Conservation (phyloP, 1,140 invertebrate species). For the Caerostris extrusa region DNA sequence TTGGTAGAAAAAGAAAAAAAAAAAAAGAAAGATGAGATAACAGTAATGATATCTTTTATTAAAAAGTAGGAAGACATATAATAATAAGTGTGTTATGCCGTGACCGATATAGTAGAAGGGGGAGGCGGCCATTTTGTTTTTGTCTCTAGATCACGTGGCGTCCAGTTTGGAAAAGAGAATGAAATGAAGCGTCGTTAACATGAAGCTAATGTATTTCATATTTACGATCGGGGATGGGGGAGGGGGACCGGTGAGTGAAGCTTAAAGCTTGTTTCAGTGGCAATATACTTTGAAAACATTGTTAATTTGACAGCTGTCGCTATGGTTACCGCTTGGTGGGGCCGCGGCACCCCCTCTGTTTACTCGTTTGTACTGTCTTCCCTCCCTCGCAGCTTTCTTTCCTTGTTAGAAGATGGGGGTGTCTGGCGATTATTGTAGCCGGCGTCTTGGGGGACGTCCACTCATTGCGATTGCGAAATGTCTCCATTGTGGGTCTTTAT, state of each 20-base stretch:
- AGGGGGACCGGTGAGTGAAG: slow-evolving; percentile 9
- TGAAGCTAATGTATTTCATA: slow-evolving; percentile 77
- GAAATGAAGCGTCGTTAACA: slow-evolving; percentile 71
- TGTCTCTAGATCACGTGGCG: slow-evolving; percentile 65
- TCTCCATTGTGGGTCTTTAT: not conserved
- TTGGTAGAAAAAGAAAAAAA: not conserved
- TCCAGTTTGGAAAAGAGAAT: slow-evolving; percentile 66
- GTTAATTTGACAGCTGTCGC: slow-evolving; percentile 77
- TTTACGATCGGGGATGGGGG: slow-evolving; percentile 70
- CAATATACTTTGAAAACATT: slow-evolving; percentile 78
- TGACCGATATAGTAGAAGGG: slow-evolving; percentile 27
- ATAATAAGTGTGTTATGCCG: slow-evolving; percentile 61
- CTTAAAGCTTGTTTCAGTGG: slow-evolving; percentile 77
- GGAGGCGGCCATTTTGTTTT: slow-evolving; percentile 54
- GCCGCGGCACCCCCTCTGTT: slow-evolving; percentile 56
- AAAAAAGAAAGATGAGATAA: slow-evolving; percentile 50
- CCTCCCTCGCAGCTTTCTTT: not conserved
- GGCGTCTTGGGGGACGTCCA: slow-evolving; percentile 13
- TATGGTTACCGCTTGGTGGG: slow-evolving; percentile 72
- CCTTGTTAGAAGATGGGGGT: slow-evolving; percentile 1
- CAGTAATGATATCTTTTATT: slow-evolving; percentile 77
- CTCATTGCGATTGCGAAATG: slow-evolving; percentile 46
- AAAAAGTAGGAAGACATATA: slow-evolving; percentile 70
- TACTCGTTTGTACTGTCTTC: slow-evolving; percentile 41
- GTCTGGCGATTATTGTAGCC: slow-evolving; percentile 36